Evolutionary conservation across 2,888 invertebrate genomes (phyloP), one percentile per base, ranked within the genome.

Genomic region (Drosophila kokeensis): DNA sequence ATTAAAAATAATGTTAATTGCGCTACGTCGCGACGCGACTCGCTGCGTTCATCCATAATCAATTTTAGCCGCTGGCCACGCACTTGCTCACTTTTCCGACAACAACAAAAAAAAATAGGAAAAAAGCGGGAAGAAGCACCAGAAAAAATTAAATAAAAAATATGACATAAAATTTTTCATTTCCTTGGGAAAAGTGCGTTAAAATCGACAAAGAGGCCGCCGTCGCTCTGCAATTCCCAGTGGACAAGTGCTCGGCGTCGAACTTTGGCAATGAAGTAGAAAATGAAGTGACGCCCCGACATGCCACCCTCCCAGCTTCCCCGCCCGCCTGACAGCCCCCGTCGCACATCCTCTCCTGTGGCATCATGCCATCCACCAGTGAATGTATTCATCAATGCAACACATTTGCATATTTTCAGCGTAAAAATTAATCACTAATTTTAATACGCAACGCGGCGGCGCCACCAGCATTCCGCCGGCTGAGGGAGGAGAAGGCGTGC

Each of bases 341-440:
- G 4, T 50, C 30, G 40, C 4, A 40, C n/a, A 40, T 11, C n/a
- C 21, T 7, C 32, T 30, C 2, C 53, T 49, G 21, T 29, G 55
- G 36, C 29, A 18, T 42, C 48, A 55, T 38, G 38, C 55, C 55
- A 55, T 29, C 67, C 69, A 73, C 67, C 69, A 73, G 66, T 88
- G 87, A 85, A 90, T 89, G 90, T 90, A 82, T 91, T 90, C 92
- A 91, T 90, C 91, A 91, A 91, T 92, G 87, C 86, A 85, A 85
- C 80, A 81, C 90, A 92, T 92, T 92, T 92, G 81, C 92, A 92
- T 92, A 91, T 92, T 92, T 89, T 76, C 87, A 85, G 89, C 92
- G 91, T 92, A 91, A 92, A 92, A 92, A 92, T 92, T 92, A 92
- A 92, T 92, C 92, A 92, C 92, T 92, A 92, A 92, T 92, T 92